phyloP scores from a whole-genome alignment of 2,888 invertebrate genomes.

The Chaitophorus viminalis region DNA sequence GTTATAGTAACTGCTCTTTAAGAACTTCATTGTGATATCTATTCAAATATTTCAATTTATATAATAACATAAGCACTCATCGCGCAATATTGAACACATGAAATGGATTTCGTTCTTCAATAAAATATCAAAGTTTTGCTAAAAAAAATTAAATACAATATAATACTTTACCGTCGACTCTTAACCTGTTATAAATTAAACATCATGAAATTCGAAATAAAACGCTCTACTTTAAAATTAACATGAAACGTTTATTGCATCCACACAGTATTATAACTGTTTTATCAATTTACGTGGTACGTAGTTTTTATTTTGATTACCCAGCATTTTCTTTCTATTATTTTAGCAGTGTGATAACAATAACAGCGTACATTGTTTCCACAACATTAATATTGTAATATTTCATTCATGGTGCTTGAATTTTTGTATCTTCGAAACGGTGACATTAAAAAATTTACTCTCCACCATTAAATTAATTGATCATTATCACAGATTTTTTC shows the following conservation, averaged over 20 bases:
- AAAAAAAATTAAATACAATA: not conserved
- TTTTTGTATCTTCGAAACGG: conserved; percentile 9
- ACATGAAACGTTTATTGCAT: conserved; percentile 1
- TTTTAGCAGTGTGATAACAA: conserved; percentile 24
- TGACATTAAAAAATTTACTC: conserved; percentile 10
- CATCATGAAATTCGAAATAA: not conserved
- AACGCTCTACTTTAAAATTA: not conserved
- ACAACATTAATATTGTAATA: conserved; percentile 54
- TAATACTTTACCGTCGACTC: not conserved
- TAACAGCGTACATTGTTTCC: conserved; percentile 35
- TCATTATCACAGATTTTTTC: not conserved
- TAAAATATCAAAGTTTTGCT: not conserved
- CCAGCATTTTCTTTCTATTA: conserved; percentile 8
- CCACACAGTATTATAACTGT: not conserved
- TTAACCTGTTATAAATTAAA: not conserved
- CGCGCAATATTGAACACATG: too few species aligned
- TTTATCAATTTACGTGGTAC: conserved; percentile 33
- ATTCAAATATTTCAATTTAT: too few species aligned
- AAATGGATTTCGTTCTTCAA: too few species aligned
- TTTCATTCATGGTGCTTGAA: conserved; percentile 50
- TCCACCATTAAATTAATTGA: conserved; percentile 15
- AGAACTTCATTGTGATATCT: too few species aligned
- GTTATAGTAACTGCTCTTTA: too few species aligned
- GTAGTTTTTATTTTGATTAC: conserved; percentile 1
- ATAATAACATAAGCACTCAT: too few species aligned